Base-by-base conservation (phyloP, 2,888 invertebrate species). In the Tetragonisca angustula region DNA sequence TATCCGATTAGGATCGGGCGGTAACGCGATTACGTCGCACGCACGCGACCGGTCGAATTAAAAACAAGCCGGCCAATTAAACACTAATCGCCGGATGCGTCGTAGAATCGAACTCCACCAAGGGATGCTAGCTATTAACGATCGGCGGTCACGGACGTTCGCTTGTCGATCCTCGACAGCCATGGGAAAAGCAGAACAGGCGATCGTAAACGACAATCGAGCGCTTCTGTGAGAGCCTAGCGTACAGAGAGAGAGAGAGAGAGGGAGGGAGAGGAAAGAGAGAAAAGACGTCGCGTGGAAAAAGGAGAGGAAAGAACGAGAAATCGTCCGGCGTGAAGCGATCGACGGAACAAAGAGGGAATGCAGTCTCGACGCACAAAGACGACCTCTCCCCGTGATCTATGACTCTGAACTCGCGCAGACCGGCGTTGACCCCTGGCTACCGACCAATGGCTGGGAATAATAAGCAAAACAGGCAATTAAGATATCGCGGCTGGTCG, bases 391-490 rank as follows among this genome's bases (percentile, higher is more conserved):
- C 81, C 72, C 56, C 73, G 81, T 92, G 92, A 93, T 91, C 92
- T 92, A 92, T 80, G 90, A 80, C 89, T 87, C 52, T 83, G 89
- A 91, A 91, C 89, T 88, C 82, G 59, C 83, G 70, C 85, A 73
- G 85, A 9, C 78, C 79, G 77, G 68, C 62, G 76, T 77, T 88
- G 91, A 90, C 91, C 91, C 82, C 76, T 68, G 84, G 92, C 92
- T 92, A 93, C 91, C 85, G 87, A 91, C 89, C 86, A 91, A 92
- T 91, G 88, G 43, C 83, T 69, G 74, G 74, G 87, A 87, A 89
- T 91, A 93, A 93, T 93, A 92, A 93, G 93, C 91, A 86, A 91
- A 90, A 84, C 90, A 81, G 87, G 88, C 92, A 92, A 93, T 93
- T 93, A 93, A 93, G 92, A 92, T 90, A 91, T 93, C 87, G 79